phyloP scores from a whole-genome alignment of 2,797 vertebrate genomes.

The Kryptolebias ocellatus region DNA sequence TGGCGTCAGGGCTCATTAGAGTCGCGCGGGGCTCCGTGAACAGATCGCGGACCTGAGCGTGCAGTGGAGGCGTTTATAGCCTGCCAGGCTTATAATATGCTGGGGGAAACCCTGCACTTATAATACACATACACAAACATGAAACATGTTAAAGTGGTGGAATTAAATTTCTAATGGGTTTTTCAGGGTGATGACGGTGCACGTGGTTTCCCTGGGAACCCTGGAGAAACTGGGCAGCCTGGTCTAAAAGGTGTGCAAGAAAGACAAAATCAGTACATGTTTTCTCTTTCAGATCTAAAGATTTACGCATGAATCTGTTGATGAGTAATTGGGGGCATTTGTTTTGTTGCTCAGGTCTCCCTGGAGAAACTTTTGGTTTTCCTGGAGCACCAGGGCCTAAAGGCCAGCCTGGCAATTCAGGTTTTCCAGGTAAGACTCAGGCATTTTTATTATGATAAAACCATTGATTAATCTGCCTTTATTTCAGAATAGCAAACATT shows the following conservation, averaged over 20 bases:
- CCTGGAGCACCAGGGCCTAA: constrained; percentile 83
- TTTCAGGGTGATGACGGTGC: constrained; percentile 87
- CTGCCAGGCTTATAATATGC: too few relatives aligned
- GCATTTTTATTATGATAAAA: not conserved
- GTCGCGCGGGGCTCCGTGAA: too few relatives aligned
- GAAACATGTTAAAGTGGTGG: not conserved
- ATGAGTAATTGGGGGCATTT: not conserved
- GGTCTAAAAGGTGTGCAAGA: constrained; percentile 86
- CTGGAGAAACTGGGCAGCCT: constrained; percentile 82
- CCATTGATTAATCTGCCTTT: not conserved
- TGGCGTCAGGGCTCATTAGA: too few relatives aligned
- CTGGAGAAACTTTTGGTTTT: constrained; percentile 79
- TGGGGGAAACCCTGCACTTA: not conserved
- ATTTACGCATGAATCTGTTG: not conserved
- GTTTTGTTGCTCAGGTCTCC: constrained; percentile 75
- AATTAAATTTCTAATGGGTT: constrained; percentile 11
- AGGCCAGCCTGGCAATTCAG: constrained; percentile 84
- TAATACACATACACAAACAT: not conserved
- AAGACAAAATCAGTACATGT: not conserved
- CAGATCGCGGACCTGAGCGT: too few relatives aligned
- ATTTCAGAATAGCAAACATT: not conserved
- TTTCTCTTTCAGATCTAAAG: not conserved
- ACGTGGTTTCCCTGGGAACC: constrained; percentile 81
- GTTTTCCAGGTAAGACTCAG: constrained; percentile 82
- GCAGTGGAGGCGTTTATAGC: too few relatives aligned